Conservation (phyloP, 2,797 vertebrate genomes). For the Kryptopterus vitreolus region DNA sequence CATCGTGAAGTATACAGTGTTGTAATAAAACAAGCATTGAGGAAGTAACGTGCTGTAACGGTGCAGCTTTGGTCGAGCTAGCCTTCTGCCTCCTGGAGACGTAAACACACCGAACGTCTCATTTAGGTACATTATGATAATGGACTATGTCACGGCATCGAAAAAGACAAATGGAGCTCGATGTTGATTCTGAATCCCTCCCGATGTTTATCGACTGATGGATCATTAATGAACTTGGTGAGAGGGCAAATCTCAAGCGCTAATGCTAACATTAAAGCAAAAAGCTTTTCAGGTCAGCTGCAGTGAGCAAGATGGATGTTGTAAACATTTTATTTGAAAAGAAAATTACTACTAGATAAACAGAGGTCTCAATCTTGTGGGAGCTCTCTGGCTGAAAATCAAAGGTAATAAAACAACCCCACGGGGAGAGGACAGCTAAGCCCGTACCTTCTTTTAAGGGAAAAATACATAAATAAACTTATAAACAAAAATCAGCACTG, state of each 20-base stretch:
- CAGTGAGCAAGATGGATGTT: neutral
- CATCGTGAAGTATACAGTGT: neutral
- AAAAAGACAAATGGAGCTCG: slow-evolving; percentile 2
- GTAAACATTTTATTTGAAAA: neutral
- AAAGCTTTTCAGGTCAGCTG: slow-evolving; percentile 5
- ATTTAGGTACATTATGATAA: slow-evolving; percentile 15
- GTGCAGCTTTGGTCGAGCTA: neutral
- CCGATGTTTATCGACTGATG: slow-evolving; percentile 14
- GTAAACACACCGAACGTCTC: neutral
- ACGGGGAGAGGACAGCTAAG: neutral
- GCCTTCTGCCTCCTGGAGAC: neutral
- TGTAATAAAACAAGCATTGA: neutral
- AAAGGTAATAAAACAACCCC: neutral
- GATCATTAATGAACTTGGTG: slow-evolving; percentile 12
- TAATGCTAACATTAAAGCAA: slow-evolving; percentile 17
- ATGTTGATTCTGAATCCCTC: neutral
- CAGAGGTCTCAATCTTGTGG: neutral
- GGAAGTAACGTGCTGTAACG: neutral
- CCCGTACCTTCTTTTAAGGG: neutral
- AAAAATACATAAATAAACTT: neutral
- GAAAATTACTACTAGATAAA: neutral
- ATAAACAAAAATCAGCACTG: neutral
- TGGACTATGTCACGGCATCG: slow-evolving; percentile 4
- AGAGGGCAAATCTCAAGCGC: slow-evolving; percentile 12
- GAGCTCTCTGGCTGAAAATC: neutral